Evolutionary conservation across 2,113 vertebrate genomes (phyloP).

Genomic region (Microtus pennsylvanicus): DNA sequence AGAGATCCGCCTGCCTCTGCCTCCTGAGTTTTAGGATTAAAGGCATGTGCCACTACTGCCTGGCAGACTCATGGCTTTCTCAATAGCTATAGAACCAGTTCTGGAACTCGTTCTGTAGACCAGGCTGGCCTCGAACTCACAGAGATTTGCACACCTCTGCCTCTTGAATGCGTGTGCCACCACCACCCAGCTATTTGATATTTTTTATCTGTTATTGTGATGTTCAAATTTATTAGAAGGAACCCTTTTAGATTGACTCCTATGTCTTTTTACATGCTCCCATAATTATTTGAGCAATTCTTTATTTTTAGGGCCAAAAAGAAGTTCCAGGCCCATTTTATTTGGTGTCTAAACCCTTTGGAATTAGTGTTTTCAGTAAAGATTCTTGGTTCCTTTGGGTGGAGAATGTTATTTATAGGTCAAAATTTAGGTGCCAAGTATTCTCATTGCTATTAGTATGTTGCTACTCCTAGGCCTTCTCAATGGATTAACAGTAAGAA

Average conservation of each 20-base stretch:
- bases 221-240: constrained; percentile 22
- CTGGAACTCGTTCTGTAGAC: too few species aligned
- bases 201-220: constrained; percentile 44
- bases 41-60: too few species aligned
- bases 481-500: constrained; percentile 20
- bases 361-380: background rate
- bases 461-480: background rate
- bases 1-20: too few species aligned
- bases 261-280: background rate
- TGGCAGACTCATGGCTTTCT: too few species aligned
- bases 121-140: too few species aligned
- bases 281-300: constrained; percentile 5
- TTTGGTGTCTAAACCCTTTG: background rate
- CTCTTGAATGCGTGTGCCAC: too few species aligned
- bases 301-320: constrained; percentile 52
- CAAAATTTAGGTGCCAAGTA: background rate
- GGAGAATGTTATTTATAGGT: constrained; percentile 16
- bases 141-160: too few species aligned
- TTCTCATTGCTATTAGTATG: background rate
- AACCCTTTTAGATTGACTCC: background rate
- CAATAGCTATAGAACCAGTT: too few species aligned
- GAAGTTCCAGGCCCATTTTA: background rate
- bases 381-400: background rate
- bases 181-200: background rate
- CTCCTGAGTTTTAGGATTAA: too few species aligned